phyloP scores from a whole-genome alignment of 2,113 vertebrate genomes.

The Empidonax alnorum region DNA sequence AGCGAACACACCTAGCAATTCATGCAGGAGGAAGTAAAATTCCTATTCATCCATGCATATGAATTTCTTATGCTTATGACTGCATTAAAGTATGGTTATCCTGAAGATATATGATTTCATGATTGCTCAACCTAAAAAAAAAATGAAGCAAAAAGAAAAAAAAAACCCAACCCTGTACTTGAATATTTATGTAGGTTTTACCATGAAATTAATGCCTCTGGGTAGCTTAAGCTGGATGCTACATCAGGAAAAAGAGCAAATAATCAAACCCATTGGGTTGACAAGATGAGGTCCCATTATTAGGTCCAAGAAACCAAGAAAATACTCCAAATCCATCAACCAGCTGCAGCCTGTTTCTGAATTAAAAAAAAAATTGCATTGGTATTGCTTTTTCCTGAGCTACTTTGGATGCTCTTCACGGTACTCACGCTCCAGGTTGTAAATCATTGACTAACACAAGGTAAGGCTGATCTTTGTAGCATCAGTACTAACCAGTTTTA shows the following conservation, averaged over 20 bases:
- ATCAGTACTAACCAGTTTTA: not conserved
- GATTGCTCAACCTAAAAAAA: not conserved
- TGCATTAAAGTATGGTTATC: not conserved
- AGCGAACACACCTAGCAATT: not conserved
- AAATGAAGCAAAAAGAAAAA: not conserved
- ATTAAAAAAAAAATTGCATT: not conserved
- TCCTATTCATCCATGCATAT: not conserved
- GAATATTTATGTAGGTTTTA: not conserved
- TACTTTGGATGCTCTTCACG: not conserved
- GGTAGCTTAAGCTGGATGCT: not conserved
- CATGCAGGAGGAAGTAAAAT: not conserved
- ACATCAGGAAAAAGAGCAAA: not conserved
- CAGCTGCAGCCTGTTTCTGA: not conserved
- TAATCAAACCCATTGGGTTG: not conserved
- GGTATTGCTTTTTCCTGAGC: not conserved
- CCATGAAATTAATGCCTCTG: not conserved
- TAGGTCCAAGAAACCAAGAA: not conserved
- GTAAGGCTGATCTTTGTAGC: not conserved
- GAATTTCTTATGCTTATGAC: not conserved
- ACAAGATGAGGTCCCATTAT: not conserved
- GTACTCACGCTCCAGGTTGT: accelerated
- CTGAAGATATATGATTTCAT: not conserved
- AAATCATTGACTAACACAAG: not conserved
- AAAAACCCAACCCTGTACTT: not conserved
- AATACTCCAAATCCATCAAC: not conserved